Conservation (phyloP, 2,888 invertebrate species). For the Lydus trimaculatus region DNA sequence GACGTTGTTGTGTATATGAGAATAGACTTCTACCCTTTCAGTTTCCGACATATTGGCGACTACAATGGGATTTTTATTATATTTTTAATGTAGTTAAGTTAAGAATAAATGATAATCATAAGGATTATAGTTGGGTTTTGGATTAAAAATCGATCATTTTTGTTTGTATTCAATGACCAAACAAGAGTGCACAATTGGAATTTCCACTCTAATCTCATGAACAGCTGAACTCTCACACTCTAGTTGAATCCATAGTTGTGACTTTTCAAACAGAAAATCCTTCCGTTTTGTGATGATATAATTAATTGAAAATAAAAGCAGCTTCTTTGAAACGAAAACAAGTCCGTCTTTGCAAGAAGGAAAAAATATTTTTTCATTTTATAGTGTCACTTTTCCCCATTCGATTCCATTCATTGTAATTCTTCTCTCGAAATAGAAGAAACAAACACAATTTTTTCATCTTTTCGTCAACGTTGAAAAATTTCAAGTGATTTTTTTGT, state of each 20-base stretch:
- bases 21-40: background rate
- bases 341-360: no score
- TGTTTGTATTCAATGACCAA: background rate
- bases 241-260: background rate
- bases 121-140: background rate
- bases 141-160: background rate
- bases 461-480: background rate
- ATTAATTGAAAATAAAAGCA: background rate
- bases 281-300: background rate
- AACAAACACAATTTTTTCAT: no score
- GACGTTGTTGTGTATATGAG: background rate
- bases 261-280: slow-evolving; percentile 5
- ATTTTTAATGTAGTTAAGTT: background rate
- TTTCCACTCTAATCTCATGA: background rate
- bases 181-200: background rate
- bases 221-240: background rate
- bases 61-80: background rate
- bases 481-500: background rate
- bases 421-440: no score
- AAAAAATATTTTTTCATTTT: no score
- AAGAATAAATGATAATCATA: background rate
- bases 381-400: no score
- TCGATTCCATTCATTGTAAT: background rate
- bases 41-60: background rate
- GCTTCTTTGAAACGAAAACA: background rate